Conservation (phyloP, 2,113 vertebrate species). For the Ramphastos sulfuratus region DNA sequence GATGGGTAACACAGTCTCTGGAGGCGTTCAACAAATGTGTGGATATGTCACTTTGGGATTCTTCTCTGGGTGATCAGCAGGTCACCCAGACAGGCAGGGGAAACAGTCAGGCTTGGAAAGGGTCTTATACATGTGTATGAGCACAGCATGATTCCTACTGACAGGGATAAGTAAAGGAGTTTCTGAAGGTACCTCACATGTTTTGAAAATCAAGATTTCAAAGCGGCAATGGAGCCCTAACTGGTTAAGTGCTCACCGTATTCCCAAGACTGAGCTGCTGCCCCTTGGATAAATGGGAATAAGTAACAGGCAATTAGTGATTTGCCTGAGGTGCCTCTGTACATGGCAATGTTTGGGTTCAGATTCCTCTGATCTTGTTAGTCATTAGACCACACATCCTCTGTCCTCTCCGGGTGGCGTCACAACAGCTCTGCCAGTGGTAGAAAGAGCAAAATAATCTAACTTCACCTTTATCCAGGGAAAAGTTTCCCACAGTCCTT, state of each 20-base stretch:
- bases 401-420: neutral
- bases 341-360: neutral
- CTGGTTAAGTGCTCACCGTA: neutral
- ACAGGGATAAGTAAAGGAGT: neutral
- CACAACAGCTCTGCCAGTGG: neutral
- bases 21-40: too few relatives aligned
- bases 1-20: neutral
- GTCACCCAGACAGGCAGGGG: neutral
- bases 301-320: constrained; percentile 30
- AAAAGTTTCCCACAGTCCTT: constrained; percentile 43
- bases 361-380: neutral
- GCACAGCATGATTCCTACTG: accelerated
- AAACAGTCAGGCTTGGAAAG: neutral
- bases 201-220: constrained; percentile 11
- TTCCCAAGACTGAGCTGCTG: neutral
- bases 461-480: neutral
- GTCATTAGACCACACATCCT: constrained; percentile 37
- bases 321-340: constrained; percentile 24
- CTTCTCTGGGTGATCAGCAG: neutral
- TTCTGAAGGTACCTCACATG: neutral
- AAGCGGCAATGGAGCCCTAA: constrained; percentile 10
- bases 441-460: neutral
- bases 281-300: constrained; percentile 5
- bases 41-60: too few relatives aligned
- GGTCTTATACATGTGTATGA: neutral